Percentiles rank a stretch among this genome's conserved stretches.
phyloP scores from a whole-genome alignment of 2,888 invertebrate species.

The Noctua janthina region DNA sequence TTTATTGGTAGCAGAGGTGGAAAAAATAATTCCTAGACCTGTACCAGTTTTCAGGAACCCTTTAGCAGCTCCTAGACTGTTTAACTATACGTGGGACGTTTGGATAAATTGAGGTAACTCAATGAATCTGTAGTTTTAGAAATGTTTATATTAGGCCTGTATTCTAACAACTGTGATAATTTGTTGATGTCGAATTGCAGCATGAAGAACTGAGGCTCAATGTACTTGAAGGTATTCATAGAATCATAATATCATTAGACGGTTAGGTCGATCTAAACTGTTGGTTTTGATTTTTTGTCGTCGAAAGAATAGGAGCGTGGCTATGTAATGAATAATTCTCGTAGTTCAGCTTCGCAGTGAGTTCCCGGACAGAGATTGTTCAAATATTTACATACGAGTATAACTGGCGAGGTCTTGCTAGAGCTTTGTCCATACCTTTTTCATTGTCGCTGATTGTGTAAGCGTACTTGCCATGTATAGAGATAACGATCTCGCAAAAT shows the following conservation, averaged over 20 bases:
- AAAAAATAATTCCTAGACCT: constrained; percentile 74
- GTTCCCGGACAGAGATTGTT: constrained; percentile 68
- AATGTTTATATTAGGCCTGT: not conserved
- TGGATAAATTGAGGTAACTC: constrained; percentile 66
- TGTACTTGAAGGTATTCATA: not conserved
- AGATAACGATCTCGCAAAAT: constrained; percentile 28
- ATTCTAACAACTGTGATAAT: constrained; percentile 14
- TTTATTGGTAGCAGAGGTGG: constrained; percentile 72
- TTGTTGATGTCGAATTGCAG: not conserved
- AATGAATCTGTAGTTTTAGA: not conserved
- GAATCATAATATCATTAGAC: not conserved
- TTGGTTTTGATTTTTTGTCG: constrained; percentile 37
- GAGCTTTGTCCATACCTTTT: constrained; percentile 47
- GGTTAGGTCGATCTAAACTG: constrained; percentile 10
- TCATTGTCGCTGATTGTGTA: constrained; percentile 22
- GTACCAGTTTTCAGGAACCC: constrained; percentile 77
- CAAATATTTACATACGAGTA: constrained; percentile 69
- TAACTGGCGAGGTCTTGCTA: constrained; percentile 58
- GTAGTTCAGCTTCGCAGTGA: constrained; percentile 63
- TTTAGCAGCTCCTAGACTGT: constrained; percentile 75
- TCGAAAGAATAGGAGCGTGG: constrained; percentile 32
- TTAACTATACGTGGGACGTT: constrained; percentile 81
- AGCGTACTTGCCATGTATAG: constrained; percentile 7
- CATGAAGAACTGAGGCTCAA: not conserved
- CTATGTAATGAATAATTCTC: constrained; percentile 71